Evolutionary conservation across 2,888 invertebrate species (phyloP).

Genomic region (Parascotia fuliginaria): DNA sequence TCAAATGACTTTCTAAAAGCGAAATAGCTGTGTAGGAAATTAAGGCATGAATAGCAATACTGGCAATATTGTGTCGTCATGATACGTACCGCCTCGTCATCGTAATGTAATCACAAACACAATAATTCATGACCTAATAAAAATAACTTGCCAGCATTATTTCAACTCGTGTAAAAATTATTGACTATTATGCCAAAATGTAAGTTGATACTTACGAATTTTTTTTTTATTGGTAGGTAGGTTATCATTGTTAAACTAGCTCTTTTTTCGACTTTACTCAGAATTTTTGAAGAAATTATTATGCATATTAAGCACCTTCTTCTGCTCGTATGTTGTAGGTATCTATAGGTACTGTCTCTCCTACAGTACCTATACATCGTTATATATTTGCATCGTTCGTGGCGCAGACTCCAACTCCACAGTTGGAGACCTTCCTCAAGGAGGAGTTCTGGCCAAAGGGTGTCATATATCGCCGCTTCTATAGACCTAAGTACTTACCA

Average conservation of each 20-base stretch:
- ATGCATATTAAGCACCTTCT: no score
- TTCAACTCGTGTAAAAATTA: neutral
- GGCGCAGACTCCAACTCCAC: no score
- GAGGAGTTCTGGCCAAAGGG: no score
- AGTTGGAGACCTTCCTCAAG: no score
- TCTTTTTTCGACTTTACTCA: neutral
- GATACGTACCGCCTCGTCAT: neutral
- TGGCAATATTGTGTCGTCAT: neutral
- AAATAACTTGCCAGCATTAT: neutral
- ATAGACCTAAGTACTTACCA: no score
- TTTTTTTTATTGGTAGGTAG: no score
- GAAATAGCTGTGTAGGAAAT: neutral
- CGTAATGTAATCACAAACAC: neutral
- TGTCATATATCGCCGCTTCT: no score
- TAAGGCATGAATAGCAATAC: neutral
- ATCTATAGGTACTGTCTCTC: no score
- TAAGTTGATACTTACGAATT: neutral
- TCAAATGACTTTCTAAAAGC: neutral
- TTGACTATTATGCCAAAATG: neutral
- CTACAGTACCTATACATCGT: no score
- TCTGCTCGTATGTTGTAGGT: no score
- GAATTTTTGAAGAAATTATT: no score
- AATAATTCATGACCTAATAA: neutral
- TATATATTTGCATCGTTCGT: no score
- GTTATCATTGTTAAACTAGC: neutral